Evolutionary conservation across 1,140 invertebrate genomes (phyloP), one percentile per base, ranked within the genome.

Genomic region (Zaprionus ghesquierei): DNA sequence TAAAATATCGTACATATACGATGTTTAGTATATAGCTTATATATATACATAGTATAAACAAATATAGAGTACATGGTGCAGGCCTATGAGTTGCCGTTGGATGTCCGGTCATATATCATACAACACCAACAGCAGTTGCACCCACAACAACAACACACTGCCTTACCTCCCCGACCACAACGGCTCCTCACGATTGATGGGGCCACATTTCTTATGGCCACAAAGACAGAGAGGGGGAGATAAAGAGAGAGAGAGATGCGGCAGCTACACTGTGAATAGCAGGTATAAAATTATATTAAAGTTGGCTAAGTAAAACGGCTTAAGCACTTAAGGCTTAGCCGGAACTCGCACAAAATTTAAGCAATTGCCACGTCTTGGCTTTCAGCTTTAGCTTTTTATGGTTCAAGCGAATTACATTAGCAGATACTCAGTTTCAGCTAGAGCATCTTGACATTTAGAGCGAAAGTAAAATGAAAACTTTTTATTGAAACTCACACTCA

Each of bases 61-160:
- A 22, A n/a, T 44, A 44, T 65, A 38, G 2, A 15, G 55, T 46
- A 38, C 33, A 22, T 38, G 59, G 35, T 33, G 41, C 22, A 20
- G 25, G 27, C 22, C 75, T 65, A 75, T 75, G 73, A 81, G 74
- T 64, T 78, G 69, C 81, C 62, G 56, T 68, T 81, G 74, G 74
- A 60, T 70, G 64, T 33, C n/a, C 59, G 46, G n/a, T n/a, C 38
- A 54, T 68, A 66, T 65, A 59, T 71, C 56, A 20, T 27, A 35
- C 31, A 5, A 9, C 60, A 51, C 41, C 64, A 58, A 29, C 23
- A 56, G 54, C 64, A 56, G 41, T 38, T 49, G 63, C 41, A 33
- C 27, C 31, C 2, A 27, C 58, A 31, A 31, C 51, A 31, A 25
- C 29, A 27, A 15, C 18, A 4, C 35, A 25, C 22, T 8, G 35